Percentiles rank a stretch among this genome's conserved stretches.
phyloP scores from a whole-genome alignment of 2,888 invertebrate genomes.

The Pteria penguin region DNA sequence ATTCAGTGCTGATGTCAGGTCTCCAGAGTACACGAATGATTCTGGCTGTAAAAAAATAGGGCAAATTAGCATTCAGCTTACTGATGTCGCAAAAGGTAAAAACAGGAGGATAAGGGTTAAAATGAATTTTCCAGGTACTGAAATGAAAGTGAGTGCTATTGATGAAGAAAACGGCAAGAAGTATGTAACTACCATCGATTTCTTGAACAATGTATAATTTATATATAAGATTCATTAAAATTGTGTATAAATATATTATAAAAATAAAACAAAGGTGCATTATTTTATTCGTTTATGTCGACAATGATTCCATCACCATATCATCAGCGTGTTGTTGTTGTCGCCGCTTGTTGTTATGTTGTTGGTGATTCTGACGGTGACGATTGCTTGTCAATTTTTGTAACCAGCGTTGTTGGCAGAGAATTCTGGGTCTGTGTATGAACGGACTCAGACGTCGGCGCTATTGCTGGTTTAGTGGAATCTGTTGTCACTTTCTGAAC shows the following conservation, averaged over 20 bases:
- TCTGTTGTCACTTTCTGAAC: neutral
- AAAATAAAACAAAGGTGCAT: neutral
- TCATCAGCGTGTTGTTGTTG: no score
- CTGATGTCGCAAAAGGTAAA: neutral
- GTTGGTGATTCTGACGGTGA: no score
- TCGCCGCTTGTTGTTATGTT: no score
- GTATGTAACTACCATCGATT: neutral
- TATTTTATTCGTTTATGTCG: no score
- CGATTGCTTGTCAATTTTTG: no score
- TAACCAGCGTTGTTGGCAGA: no score
- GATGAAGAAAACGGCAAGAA: conserved; percentile 1
- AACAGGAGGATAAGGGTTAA: neutral
- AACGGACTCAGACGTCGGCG: no score
- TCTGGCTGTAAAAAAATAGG: neutral
- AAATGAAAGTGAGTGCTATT: neutral
- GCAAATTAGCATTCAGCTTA: neutral
- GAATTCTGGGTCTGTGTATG: no score
- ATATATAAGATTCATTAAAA: no score
- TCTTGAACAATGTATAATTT: neutral
- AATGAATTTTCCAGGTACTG: neutral
- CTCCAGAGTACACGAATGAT: neutral
- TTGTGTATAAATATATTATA: neutral
- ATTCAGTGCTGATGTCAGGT: neutral
- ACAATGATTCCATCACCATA: no score
- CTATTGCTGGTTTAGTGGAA: neutral